Evolutionary conservation across 2,797 vertebrate species (phyloP).

Genomic region (Mionectes olivaceus): DNA sequence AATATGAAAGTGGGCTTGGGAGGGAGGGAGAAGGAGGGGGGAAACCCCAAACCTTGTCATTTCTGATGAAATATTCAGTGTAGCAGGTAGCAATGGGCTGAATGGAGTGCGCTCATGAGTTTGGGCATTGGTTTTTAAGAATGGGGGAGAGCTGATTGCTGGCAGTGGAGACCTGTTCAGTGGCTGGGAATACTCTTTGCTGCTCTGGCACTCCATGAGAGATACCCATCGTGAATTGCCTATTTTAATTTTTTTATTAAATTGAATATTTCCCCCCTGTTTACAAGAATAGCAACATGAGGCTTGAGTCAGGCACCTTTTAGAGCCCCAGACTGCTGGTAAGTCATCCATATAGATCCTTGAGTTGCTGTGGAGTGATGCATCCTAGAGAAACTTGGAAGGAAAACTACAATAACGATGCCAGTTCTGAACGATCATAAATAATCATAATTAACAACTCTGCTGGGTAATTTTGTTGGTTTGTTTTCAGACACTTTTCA

Average conservation of each 20-base stretch:
- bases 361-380: conserved; percentile 14
- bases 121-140: not conserved
- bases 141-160: not conserved
- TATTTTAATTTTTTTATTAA: not conserved
- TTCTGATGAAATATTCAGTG: conserved; percentile 79
- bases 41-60: conserved; percentile 77
- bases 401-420: conserved; percentile 51
- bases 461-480: conserved; percentile 76
- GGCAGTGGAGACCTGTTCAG: not conserved
- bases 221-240: not conserved
- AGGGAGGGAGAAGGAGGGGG: not conserved
- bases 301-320: not conserved
- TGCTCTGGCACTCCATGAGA: not conserved
- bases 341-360: not conserved
- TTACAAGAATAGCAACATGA: not conserved
- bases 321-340: not conserved
- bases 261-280: not conserved
- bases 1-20: conserved; percentile 49
- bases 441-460: conserved; percentile 78
- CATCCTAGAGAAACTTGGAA: conserved; percentile 65
- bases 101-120: not conserved
- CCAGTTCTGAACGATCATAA: conserved; percentile 77
- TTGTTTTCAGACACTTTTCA: conserved; percentile 78
- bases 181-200: not conserved
- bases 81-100: conserved; percentile 48